These are phyloP conservation scores for Strix occidentalis DNA, from an alignment of 2,797 vertebrate species.

Conservation along the genomic window DNA sequence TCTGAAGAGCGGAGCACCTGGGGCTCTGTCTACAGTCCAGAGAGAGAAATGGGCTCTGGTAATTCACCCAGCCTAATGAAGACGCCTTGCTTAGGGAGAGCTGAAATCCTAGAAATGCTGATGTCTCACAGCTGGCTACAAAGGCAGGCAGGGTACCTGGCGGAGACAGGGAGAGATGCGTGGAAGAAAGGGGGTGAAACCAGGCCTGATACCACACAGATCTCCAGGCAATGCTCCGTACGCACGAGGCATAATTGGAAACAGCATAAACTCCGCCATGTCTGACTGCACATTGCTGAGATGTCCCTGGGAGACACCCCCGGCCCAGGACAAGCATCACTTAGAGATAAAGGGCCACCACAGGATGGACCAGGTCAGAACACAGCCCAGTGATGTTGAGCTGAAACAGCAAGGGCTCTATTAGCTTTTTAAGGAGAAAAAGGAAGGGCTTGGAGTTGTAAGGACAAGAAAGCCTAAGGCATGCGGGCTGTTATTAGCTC, in stretches of 20 bases:
- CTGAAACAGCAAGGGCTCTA: background rate
- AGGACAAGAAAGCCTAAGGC: background rate
- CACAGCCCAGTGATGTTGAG: background rate
- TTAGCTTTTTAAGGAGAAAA: background rate
- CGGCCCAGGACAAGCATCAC: background rate
- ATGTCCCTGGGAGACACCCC: background rate
- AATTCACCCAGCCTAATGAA: background rate
- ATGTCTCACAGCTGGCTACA: background rate
- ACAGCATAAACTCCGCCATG: accelerated
- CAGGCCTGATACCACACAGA: background rate
- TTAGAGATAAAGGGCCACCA: background rate
- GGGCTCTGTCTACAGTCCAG: background rate
- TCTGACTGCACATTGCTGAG: background rate
- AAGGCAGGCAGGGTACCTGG: background rate
- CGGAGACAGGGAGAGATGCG: background rate
- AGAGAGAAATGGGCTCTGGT: background rate
- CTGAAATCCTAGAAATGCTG: background rate
- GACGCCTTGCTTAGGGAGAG: background rate
- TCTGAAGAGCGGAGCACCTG: background rate
- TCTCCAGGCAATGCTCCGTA: background rate
- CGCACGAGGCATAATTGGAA: accelerated
- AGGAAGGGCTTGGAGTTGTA: background rate
- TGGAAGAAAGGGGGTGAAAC: background rate
- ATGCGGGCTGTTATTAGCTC: background rate
- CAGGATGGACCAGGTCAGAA: background rate